Evolutionary conservation across 2,113 vertebrate species (phyloP).

Genomic region (Cebus imitator): DNA sequence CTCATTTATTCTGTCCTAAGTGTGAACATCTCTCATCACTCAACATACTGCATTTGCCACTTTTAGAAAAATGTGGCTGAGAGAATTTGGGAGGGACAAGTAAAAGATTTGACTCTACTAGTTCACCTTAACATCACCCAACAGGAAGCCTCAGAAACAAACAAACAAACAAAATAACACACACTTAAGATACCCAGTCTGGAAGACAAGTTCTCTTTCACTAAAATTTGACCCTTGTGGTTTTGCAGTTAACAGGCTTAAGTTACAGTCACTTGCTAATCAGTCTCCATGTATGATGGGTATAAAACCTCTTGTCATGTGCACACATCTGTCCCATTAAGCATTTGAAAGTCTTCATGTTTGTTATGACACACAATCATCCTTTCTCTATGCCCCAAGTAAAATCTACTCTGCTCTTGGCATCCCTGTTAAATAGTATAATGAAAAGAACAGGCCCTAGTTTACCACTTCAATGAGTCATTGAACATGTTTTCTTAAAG

Average conservation of each 20-base stretch:
- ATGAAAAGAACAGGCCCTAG: not conserved
- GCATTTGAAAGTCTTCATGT: not conserved
- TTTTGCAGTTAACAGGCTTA: constrained; percentile 3
- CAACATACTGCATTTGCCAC: constrained; percentile 56
- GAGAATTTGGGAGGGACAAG: constrained; percentile 28
- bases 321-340: not conserved
- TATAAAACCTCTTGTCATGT: accelerated
- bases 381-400: not conserved
- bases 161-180: not conserved
- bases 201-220: not conserved
- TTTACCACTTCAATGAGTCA: not conserved
- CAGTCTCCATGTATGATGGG: not conserved
- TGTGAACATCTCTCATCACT: constrained; percentile 58
- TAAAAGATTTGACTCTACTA: constrained; percentile 29
- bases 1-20: constrained; percentile 71
- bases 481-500: constrained; percentile 27
- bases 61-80: constrained; percentile 62
- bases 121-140: not conserved
- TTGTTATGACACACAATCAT: not conserved
- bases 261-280: not conserved
- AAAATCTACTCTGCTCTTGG: not conserved
- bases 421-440: not conserved
- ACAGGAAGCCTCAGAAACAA: not conserved
- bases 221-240: not conserved
- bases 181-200: not conserved